Conservation (phyloP, 2,888 invertebrate genomes). For the Amphipyra tragopoginis region DNA sequence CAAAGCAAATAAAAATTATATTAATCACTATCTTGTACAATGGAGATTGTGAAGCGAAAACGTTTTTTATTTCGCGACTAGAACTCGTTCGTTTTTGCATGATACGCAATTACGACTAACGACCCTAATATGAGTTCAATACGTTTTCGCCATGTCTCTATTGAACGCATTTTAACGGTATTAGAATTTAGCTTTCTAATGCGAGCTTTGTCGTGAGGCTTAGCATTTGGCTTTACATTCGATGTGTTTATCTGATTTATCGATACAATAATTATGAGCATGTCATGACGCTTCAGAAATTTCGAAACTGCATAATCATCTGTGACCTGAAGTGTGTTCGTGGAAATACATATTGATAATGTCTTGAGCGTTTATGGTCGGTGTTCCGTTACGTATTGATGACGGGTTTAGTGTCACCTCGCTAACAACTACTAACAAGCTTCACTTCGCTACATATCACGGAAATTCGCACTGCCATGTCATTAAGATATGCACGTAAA, state of each 20-base stretch:
- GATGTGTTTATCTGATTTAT: constrained; percentile 77
- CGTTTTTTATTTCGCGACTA: constrained; percentile 67
- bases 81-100: constrained; percentile 76
- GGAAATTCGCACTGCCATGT: constrained; percentile 60
- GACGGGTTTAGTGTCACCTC: constrained; percentile 64
- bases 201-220: constrained; percentile 76
- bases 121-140: constrained; percentile 77
- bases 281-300: constrained; percentile 70
- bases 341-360: constrained; percentile 69
- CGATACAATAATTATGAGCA: constrained; percentile 76
- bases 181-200: constrained; percentile 83
- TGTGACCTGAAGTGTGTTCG: constrained; percentile 61
- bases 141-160: constrained; percentile 73
- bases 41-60: constrained; percentile 70
- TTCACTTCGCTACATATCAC: constrained; percentile 55
- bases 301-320: constrained; percentile 73
- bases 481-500: constrained; percentile 61
- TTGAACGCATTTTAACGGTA: constrained; percentile 76
- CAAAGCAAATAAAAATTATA: constrained; percentile 83
- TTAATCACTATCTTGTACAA: constrained; percentile 78
- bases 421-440: constrained; percentile 76
- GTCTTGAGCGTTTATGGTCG: constrained; percentile 55
- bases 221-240: constrained; percentile 61
- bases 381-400: constrained; percentile 66
- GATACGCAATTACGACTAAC: constrained; percentile 82